Conservation (phyloP, 2,888 invertebrate genomes). For the Petrophora chlorosata region DNA sequence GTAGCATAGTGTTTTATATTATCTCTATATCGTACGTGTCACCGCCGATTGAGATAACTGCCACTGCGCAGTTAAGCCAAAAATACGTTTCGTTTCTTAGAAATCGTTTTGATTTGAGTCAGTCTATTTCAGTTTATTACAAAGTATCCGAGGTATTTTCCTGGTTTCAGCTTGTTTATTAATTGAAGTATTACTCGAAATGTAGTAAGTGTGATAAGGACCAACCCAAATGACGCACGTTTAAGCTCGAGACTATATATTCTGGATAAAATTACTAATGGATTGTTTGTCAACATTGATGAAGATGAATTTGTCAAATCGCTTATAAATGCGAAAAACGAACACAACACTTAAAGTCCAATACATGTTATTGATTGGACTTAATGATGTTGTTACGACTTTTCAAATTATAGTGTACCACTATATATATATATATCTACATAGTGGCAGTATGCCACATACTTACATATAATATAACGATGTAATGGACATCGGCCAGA, state of each 20-base stretch:
- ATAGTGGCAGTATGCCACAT: constrained; percentile 47
- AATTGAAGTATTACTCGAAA: background rate
- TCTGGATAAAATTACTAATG: too few relatives aligned
- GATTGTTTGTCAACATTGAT: too few relatives aligned
- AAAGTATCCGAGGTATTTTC: constrained; percentile 17
- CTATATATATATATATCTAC: too few relatives aligned
- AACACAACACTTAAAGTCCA: too few relatives aligned
- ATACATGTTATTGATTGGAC: too few relatives aligned
- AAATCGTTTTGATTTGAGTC: constrained; percentile 38
- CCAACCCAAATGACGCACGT: too few relatives aligned
- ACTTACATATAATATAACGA: constrained; percentile 37
- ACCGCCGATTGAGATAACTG: constrained; percentile 68
- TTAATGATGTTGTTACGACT: too few relatives aligned
- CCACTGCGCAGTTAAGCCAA: constrained; percentile 69
- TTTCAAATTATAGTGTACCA: too few relatives aligned
- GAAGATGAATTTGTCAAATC: too few relatives aligned
- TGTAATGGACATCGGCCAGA: constrained; percentile 57
- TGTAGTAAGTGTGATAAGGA: background rate
- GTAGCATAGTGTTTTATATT: constrained; percentile 64
- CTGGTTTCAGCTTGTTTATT: constrained; percentile 10
- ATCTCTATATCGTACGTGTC: constrained; percentile 69
- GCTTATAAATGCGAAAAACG: too few relatives aligned
- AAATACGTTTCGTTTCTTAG: constrained; percentile 55
- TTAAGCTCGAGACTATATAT: too few relatives aligned
- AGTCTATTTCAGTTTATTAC: constrained; percentile 19